Base-by-base conservation (phyloP, 2,797 vertebrate species). In the Aldrovandia affinis region DNA sequence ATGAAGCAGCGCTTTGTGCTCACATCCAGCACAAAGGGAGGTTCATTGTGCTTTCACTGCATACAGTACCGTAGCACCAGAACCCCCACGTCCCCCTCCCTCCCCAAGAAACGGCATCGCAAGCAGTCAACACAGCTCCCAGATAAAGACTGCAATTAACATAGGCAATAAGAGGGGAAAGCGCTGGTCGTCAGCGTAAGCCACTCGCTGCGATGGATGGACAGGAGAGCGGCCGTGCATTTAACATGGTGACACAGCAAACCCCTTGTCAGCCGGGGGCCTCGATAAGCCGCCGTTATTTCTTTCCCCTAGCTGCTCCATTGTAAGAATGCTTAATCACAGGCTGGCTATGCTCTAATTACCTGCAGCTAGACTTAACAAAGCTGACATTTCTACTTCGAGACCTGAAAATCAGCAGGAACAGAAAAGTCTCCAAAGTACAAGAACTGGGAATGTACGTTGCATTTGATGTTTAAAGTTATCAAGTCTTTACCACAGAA, bases 231-330 rank as follows among this genome's bases (percentile, higher is more conserved):
- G 36, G 14, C 57, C 25, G 6, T 30, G 63, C 61, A 39, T 57
- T 81, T 47, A 73, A 63, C 78, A 68, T 81, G 83, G 79, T 25
- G 36, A 57, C 61, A 25, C 42, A 30, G 83, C 78, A 63, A 80
- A 73, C n/a, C 63, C 42, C 22, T 47, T 4, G 22, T 9, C 42
- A 47, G 73, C 39, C 73, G 47, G 39, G 25, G 73, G 39, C 73
- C 42, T 77, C 47, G 73, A 77, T 77, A 28, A 77, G 73, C 73
- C n/a, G 73, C 73, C 47, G 20, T 77, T 77, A 20, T 44, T 77
- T 73, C 33, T 22, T 22, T 42, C 22, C 30, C 22, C n/a, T n/a
- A n/a, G n/a, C n/a, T 28, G 28, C 9, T 55, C 47, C 6, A 57
- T 9, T 47, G 47, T 28, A 54, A 83, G 55, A 28, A 63, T 25